Evolutionary conservation across 2,888 invertebrate genomes (phyloP).

Genomic region (Drosophila anomalata): DNA sequence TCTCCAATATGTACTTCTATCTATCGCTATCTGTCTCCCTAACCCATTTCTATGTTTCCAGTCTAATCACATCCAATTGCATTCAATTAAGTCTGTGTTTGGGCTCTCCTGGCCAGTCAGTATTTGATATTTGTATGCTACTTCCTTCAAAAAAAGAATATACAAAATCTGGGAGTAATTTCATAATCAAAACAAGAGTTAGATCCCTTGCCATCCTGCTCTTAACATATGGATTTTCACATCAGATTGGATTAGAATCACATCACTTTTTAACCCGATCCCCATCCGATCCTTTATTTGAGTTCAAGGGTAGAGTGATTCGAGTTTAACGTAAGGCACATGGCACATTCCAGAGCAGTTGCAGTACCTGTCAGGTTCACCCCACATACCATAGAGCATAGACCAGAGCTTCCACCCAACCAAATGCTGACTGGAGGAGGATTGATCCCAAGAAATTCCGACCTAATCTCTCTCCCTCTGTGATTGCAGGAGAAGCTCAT

Average conservation of each 20-base stretch:
- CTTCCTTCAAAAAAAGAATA: constrained; percentile 2
- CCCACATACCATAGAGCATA: constrained; percentile 2
- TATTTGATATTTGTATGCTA: constrained; percentile 77
- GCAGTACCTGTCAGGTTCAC: constrained; percentile 45
- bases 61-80: constrained; percentile 25
- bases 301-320: constrained; percentile 14
- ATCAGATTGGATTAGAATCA: not conserved
- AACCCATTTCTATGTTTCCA: constrained; percentile 30
- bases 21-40: constrained; percentile 12
- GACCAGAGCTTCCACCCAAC: constrained; percentile 28
- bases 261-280: not conserved
- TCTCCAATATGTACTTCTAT: not conserved
- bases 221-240: not conserved
- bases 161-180: too few species aligned
- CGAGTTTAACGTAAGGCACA: constrained; percentile 56
- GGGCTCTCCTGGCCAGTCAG: constrained; percentile 76
- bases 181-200: not conserved
- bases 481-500: constrained; percentile 90
- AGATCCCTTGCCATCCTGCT: not conserved
- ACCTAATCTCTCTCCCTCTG: constrained; percentile 11
- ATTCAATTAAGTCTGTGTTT: constrained; percentile 28
- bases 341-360: constrained; percentile 56
- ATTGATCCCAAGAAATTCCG: constrained; percentile 5
- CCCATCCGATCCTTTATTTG: not conserved
- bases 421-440: constrained; percentile 83